Base-by-base conservation (phyloP, 2,888 invertebrate genomes). In the Parapristionchus giblindavisi region DNA sequence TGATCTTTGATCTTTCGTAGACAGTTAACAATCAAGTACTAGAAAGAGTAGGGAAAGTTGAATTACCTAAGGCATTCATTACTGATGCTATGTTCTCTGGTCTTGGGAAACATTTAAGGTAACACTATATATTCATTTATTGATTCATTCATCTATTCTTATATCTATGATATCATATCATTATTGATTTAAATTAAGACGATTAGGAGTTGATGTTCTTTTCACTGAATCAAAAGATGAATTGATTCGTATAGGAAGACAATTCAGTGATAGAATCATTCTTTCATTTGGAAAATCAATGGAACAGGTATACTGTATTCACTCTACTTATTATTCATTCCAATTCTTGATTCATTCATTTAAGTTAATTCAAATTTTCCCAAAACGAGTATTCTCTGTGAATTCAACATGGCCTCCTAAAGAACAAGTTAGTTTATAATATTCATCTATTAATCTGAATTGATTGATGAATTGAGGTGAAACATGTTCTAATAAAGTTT, bases 31-130 rank as follows among this genome's bases (percentile, higher is more conserved):
- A 14, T 14, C 43, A 43, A n/a, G n/a, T n/a, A n/a, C n/a, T n/a
- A n/a, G n/a, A n/a, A n/a, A n/a, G n/a, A n/a, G n/a, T n/a, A n/a
- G 43, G 43, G 4, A 17, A 43, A 14, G 14, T 21, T 1, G 29
- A 43, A 21, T 29, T 1, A 2, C 63, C 24, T 43, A 65, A 65
- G 21, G 17, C 70, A 27, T 71, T 71, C 56, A 54, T 71, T 4
- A 71, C 70, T 17, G 70, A 71, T 40, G 3, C 56, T 3, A 38
- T n/a, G 0, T 71, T 71, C 34, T n/a, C n/a, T 21, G 70, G 70
- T 27, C 52, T 71, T 17, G 70, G 70, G 27, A 71, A 71, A 27
- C 70, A 71, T 51, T 40, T 71, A n/a, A 38, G 70, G 70, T 71
- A 40, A 65, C 21, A 8, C 8, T 17, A 43, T 34, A 56, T 4